Evolutionary conservation across 2,888 invertebrate species (phyloP), one percentile per base, ranked within the genome.

Genomic region (Melanargia galathea): DNA sequence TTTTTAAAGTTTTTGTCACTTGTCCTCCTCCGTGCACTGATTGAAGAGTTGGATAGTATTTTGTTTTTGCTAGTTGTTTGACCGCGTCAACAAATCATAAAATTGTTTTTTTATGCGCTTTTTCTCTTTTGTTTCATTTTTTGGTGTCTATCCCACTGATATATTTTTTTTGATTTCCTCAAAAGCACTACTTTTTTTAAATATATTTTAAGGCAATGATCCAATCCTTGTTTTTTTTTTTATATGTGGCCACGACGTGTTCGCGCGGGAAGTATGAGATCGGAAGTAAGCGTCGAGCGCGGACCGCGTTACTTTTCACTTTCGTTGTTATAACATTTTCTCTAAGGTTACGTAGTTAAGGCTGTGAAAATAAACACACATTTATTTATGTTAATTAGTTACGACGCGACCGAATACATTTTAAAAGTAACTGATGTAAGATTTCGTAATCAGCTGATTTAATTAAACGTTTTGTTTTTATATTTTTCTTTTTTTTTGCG

Each of bases 281-380:
- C 86, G 88, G 89, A 90, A 89, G 89, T 89, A 86, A 82, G 72
- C 73, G 76, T 72, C 70, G 73, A 61, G 66, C 70, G 75, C 72
- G 71, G 70, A 69, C 72, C 69, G 70, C 78, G 80, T 79, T 77
- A 75, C 84, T 85, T 88, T 88, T 90, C 88, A 89, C 90, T 90
- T 89, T 90, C 81, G 74, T 74, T 75, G 69, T 65, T 64, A 62
- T 69, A 70, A 71, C 72, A 73, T 74, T 76, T 76, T 75, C 72
- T 68, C 72, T 71, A 61, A 60, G 40, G 68, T 67, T 69, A 67
- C 70, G 70, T 69, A 57, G 52, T 26, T 49, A 6, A 26, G 49
- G 60, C 63, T 65, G 52, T 55, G 62, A 65, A 63, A 62, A 69
- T 58, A 60, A 67, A 64, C 59, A 66, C 56, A 56, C 48, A 68